phyloP scores from a whole-genome alignment of 2,797 vertebrate species.

The Helicolenus hilgendorfi region DNA sequence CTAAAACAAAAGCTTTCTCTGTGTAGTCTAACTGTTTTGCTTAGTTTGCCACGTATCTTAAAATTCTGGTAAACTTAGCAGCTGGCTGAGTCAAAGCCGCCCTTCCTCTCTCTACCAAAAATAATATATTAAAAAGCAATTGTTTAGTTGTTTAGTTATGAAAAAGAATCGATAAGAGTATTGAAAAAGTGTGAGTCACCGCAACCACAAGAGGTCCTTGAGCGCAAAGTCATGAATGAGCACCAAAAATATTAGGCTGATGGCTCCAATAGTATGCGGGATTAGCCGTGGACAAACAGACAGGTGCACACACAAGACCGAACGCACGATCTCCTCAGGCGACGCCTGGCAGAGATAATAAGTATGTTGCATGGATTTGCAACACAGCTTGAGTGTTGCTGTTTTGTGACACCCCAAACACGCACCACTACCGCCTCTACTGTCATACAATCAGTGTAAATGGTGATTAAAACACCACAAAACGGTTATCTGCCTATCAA shows the following conservation, averaged over 20 bases:
- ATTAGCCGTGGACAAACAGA: not conserved
- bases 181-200: not conserved
- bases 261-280: not conserved
- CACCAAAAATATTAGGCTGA: no score
- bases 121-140: no score
- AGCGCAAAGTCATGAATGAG: not conserved
- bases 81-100: no score
- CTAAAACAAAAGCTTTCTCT: no score
- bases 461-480: conserved; percentile 7
- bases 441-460: not conserved
- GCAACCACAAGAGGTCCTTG: not conserved
- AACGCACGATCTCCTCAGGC: not conserved
- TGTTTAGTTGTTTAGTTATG: no score
- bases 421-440: not conserved
- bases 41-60: no score
- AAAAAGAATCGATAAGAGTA: no score
- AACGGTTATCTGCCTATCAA: not conserved
- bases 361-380: not conserved
- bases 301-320: not conserved
- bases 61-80: no score
- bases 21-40: no score
- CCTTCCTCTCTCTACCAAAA: no score
- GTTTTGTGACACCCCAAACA: not conserved
- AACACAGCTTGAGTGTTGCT: not conserved
- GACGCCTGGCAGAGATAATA: not conserved